These are phyloP conservation scores for Pteropus rufus DNA, from an alignment of 2,797 vertebrate species.

Conservation along the genomic window DNA sequence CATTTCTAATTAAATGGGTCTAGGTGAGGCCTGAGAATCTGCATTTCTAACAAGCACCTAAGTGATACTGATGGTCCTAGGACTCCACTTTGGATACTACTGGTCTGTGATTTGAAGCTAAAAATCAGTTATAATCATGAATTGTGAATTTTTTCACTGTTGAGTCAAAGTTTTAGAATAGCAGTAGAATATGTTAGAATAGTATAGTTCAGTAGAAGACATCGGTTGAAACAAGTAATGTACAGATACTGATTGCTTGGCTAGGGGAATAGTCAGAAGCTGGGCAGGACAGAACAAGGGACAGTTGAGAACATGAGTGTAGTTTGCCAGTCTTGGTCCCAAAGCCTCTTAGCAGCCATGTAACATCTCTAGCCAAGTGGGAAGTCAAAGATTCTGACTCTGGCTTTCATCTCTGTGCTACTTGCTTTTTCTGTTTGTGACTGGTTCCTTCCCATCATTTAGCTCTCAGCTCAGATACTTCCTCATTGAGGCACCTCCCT, in stretches of 20 bases:
- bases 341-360: background rate
- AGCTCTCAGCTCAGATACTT: background rate
- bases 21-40: background rate
- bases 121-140: background rate
- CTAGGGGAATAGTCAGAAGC: background rate
- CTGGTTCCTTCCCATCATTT: background rate
- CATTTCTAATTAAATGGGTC: background rate
- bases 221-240: background rate
- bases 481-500: background rate
- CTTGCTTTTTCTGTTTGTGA: background rate
- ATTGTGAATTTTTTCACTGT: background rate
- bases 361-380: background rate
- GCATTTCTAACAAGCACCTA: background rate
- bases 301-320: background rate
- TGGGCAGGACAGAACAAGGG: background rate
- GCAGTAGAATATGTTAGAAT: background rate
- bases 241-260: background rate
- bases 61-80: background rate
- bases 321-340: background rate
- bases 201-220: background rate
- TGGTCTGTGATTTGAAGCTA: constrained; percentile 12
- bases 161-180: background rate
- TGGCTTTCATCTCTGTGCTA: background rate
- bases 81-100: background rate
- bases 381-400: background rate